These are phyloP conservation scores for Brachyhypopomus gauderio DNA, from an alignment of 2,113 vertebrate genomes.

Conservation along the genomic window DNA sequence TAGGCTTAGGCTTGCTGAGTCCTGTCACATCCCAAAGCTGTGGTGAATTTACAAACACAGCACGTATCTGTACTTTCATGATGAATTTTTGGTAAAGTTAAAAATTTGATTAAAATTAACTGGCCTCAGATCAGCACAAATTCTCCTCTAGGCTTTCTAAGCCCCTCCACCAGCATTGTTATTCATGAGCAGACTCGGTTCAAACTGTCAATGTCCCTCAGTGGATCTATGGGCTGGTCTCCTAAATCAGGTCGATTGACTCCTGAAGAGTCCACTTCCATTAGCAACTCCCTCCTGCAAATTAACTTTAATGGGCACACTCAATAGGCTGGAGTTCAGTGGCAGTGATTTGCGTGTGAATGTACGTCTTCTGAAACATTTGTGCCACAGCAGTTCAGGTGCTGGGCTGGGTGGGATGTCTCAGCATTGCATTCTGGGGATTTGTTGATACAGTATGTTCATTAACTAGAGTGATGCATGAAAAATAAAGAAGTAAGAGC, in stretches of 20 bases:
- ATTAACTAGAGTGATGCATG: constrained; percentile 40
- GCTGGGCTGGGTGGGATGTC: neutral
- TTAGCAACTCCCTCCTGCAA: constrained; percentile 79
- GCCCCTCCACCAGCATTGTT: neutral
- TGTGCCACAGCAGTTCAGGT: constrained; percentile 56
- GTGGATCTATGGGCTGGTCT: constrained; percentile 73
- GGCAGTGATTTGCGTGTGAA: constrained; percentile 78
- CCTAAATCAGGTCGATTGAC: constrained; percentile 79
- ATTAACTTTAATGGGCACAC: constrained; percentile 79
- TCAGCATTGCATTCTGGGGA: constrained; percentile 27
- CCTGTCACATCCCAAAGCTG: too few relatives aligned
- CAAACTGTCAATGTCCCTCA: constrained; percentile 74
- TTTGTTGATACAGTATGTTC: constrained; percentile 34
- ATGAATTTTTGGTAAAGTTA: neutral
- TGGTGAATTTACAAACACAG: too few relatives aligned
- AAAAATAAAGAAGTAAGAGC: neutral
- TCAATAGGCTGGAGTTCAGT: constrained; percentile 70
- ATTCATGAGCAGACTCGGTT: constrained; percentile 68
- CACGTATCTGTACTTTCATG: neutral
- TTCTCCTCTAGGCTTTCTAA: neutral
- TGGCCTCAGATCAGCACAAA: constrained; percentile 16
- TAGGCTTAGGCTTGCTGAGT: neutral
- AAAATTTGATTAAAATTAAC: neutral
- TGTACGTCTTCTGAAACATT: constrained; percentile 72
- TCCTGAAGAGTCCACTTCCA: constrained; percentile 76